These are phyloP conservation scores for Oenanthe melanoleuca DNA, from an alignment of 2,113 vertebrate species.

Conservation along the genomic window DNA sequence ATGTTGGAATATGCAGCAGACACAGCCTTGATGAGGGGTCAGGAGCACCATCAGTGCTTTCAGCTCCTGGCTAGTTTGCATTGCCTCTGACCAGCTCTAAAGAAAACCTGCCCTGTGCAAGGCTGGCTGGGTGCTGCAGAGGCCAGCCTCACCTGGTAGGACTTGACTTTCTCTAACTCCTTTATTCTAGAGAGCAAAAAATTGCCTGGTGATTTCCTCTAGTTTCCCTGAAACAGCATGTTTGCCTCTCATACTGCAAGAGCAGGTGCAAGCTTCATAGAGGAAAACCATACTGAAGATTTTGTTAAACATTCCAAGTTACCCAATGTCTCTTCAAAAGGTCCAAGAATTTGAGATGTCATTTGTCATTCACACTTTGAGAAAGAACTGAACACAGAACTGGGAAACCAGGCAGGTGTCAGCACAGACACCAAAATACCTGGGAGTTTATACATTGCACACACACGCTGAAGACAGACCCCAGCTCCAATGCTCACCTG, in stretches of 20 bases:
- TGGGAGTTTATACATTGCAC: background rate
- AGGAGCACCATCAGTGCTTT: background rate
- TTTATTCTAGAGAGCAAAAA: background rate
- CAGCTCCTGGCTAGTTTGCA: background rate
- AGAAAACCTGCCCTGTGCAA: background rate
- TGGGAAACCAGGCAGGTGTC: background rate
- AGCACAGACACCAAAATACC: background rate
- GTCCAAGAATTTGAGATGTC: background rate
- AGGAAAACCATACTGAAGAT: background rate
- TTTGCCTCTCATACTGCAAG: background rate
- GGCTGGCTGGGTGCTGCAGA: background rate
- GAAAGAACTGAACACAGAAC: background rate
- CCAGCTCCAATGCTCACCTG: background rate
- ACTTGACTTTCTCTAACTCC: background rate
- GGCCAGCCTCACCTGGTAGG: background rate
- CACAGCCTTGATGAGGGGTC: fast-evolving
- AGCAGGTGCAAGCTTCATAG: background rate
- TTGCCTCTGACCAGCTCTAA: background rate
- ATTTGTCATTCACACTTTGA: background rate
- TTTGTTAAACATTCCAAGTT: background rate
- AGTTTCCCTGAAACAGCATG: background rate
- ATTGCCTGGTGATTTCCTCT: background rate
- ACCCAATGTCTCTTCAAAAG: background rate
- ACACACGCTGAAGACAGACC: background rate
- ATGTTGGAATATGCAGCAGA: background rate